Base-by-base conservation (phyloP, 2,888 invertebrate genomes). In the Orgyia antiqua region DNA sequence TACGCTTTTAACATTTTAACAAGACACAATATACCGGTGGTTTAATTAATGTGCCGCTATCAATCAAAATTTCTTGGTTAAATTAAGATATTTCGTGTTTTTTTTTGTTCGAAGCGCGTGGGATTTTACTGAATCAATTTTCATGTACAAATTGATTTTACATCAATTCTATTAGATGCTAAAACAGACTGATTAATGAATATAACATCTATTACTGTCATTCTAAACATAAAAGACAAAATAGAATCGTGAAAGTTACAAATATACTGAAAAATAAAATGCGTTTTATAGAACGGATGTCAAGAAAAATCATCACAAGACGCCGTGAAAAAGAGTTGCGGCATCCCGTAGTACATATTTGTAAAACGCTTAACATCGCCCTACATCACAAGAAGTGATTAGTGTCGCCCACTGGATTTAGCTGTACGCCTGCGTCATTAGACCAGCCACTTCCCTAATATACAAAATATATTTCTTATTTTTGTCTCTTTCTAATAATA, bases 391-490 rank as follows among this genome's bases (percentile, higher is more conserved):
- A 43, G 46, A 40, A 55, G 48, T 69, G 72, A 80, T 82, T 79
- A 79, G 79, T 67, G 76, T 66, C 70, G 51, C 51, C 47, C 54
- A 53, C 65, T 73, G 67, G 72, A 82, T 75, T 80, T 75, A 71
- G 67, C 58, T 55, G n/a, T n/a, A 49, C 66, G 64, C 59, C 51
- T 68, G 62, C 61, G 63, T 75, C 75, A 74, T 76, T 75, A 74
- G 65, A 56, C 58, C 68, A 61, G 52, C 59, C 66, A 74, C 74
- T 79, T 82, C 78, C 76, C 61, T 52, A 47, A 49, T 56, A 42
- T 54, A 47, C 45, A 13, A 6, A 55, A 30, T 30, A 44, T 45
- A 44, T 45, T 41, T 42, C 36, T 37, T 36, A 45, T 23, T 39
- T 40, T 39, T 35, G 40, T 50, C 51, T 37, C 32, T 35, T 28